Base-by-base conservation (phyloP, 2,113 vertebrate species). In the Xerus inauris region DNA sequence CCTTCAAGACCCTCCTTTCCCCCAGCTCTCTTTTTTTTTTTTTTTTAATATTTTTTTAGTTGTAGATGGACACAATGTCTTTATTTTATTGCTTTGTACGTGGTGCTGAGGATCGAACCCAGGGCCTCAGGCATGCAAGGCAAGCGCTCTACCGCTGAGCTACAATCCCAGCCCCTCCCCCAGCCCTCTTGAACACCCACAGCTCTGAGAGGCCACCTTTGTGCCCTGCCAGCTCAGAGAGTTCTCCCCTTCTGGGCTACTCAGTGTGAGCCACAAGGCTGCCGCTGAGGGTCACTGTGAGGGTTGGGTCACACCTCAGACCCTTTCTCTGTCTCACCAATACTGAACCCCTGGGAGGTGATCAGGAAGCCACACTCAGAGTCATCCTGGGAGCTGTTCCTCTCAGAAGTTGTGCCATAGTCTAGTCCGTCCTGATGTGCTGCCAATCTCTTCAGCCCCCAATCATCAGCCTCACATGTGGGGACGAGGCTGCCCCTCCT, bases 261-360 rank as follows among this genome's bases (percentile, higher is more conserved):
- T 13, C 35, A 28, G 11, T 51, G 32, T 42, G 40, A 16, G 45
- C 62, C 32, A 42, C 11, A n/a, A 3, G 35, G 76, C 57, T 57
- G 72, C 35, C 14, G 14, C 2, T 19, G 26, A 72, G 75, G 3
- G 17, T 4, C 10, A 22, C 30, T 11, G 26, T 6, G 7, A 45
- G 11, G 8, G 4, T 22, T 0, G 0, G 28, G 5, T n/a, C 47
- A 8, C 16, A 24, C 57, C 20, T 71, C n/a, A 42, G 16, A 17
- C 8, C 0, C 42, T 6, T 32, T 75, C 28, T 40, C 26, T 32
- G 38, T 30, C 62, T 54, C 54, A n/a, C 54, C 8, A 38, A n/a
- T 38, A 7, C 22, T 38, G 64, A 80, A 45, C 7, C 17, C 42
- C 64, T 28, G 20, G 19, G 20, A 42, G 40, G 35, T 26, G 42